Evolutionary conservation across 1,140 invertebrate genomes (phyloP), one percentile per base, ranked within the genome.

Genomic region (Drosophila funebris): DNA sequence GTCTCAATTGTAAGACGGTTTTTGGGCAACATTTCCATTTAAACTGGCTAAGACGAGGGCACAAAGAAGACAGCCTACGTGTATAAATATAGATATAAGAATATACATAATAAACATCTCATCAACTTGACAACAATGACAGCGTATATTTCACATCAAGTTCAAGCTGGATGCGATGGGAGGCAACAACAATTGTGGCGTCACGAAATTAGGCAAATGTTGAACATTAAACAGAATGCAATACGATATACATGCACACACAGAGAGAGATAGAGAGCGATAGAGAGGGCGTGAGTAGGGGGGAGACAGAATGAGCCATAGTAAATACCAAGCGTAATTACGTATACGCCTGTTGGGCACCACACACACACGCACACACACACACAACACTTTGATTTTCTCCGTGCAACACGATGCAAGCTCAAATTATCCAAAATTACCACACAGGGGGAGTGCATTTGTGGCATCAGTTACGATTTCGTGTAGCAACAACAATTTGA

Each of bases 71-170:
- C 22, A 9, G 13, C 16, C 4, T 52, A 37, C 14, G 27, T 9
- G 8, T 24, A 37, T 20, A 4, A 27, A 6, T 27, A 27, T 11
- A 43, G 16, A 5, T 44, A 48, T 18, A 46, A 24, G 36, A n/a
- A 68, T 73, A 66, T 78, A 78, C 79, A 83, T 83, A 83, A 83
- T 84, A 84, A 83, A 79, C 76, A 83, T 83, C 71, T 83, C 80
- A 83, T 83, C 76, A 84, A 58, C 63, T 78, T 74, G 63, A 57
- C 27, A 29, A 36, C 3, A 43, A 64, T 36, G 24, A 39, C 27
- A 57, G 18, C 52, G 20, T 27, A 16, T 57, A 29, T 44, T 57
- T 75, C 46, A 46, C 60, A 53, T 63, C 33, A 71, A 63, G 36
- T 52, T 69, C 27, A 62, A 29, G 36, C 41, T 60, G 39, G 41